These are phyloP conservation scores for Chorisops tibialis DNA, from an alignment of 2,888 invertebrate genomes.

Conservation along the genomic window DNA sequence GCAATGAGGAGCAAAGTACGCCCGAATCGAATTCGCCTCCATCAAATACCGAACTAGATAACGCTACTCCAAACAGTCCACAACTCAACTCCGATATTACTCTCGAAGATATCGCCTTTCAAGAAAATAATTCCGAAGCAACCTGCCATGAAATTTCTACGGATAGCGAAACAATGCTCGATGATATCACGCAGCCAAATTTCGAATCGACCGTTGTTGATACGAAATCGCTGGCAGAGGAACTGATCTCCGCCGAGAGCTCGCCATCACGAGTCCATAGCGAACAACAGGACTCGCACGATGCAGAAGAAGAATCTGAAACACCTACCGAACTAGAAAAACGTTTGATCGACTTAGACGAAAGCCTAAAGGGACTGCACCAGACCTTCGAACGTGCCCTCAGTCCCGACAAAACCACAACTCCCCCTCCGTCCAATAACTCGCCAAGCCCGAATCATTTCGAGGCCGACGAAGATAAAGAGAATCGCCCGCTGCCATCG, in stretches of 20 bases:
- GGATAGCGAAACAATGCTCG: conserved; percentile 33
- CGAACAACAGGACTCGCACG: background rate
- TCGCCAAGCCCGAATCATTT: conserved; percentile 4
- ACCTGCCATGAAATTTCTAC: background rate
- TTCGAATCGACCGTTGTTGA: conserved; percentile 40
- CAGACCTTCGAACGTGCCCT: conserved; percentile 35
- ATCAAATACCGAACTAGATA: background rate
- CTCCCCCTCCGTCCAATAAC: background rate
- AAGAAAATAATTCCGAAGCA: background rate
- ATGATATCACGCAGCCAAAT: conserved; percentile 42
- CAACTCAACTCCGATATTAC: background rate
- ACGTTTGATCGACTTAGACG: conserved; percentile 38
- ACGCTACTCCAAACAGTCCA: background rate
- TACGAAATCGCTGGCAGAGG: conserved; percentile 2
- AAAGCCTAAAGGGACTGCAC: conserved; percentile 37
- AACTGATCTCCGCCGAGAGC: background rate
- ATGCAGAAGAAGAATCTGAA: background rate
- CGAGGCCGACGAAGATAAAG: background rate
- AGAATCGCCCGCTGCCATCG: background rate
- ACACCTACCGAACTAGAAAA: conserved; percentile 35
- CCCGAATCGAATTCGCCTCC: background rate
- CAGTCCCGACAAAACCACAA: conserved; percentile 31
- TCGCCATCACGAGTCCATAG: background rate
- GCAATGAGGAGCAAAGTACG: too few relatives aligned
- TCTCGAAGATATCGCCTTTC: background rate